Evolutionary conservation across 2,797 vertebrate species (phyloP), one percentile per base, ranked within the genome.

Genomic region (Coregonus suidteri): DNA sequence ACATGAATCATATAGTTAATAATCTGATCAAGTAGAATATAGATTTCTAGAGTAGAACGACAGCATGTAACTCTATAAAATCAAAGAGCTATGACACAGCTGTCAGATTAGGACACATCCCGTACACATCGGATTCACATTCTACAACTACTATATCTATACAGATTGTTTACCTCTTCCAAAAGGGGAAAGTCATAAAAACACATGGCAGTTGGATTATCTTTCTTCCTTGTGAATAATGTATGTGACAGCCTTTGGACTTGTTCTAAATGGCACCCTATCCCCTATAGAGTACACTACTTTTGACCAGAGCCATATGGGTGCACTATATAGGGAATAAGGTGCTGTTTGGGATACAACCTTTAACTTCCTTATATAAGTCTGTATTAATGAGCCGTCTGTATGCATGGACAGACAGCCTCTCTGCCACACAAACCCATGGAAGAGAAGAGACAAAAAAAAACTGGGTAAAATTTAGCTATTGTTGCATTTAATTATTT

Each of bases 221-320:
- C 84, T 89, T 84, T 87, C 85, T 84, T 82, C 83, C 74, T 64
- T 73, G 53, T 91, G 87, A 92, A 93, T 94, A 90, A 92, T 93
- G 85, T 82, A 92, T 87, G 71, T 73, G 67, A 80, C 65, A 79
- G 79, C 53, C 66, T 79, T 77, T 25, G 41, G 41, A 47, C 25
- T 6, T 25, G n/a, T 62, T n/a, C 59, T 20, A 62, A 62, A 25
- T 62, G 3, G 9, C 59, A 20, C 1, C 59, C n/a, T 62, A 25
- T 4, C 0, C 2, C 41, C 2, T 47, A 47, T 47, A 11, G 41
- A 47, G 41, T 11, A 9, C 41, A 47, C 41, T 41, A 41, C 41
- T 41, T 41, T 41, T 41, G 37, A 41, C 41, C 7, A 41, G 6
- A 41, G 41, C 1, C 37, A 6, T 9, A 41, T 41, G 37, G 37